phyloP scores from a whole-genome alignment of 2,797 vertebrate species.

The Gambusia yucatana region DNA sequence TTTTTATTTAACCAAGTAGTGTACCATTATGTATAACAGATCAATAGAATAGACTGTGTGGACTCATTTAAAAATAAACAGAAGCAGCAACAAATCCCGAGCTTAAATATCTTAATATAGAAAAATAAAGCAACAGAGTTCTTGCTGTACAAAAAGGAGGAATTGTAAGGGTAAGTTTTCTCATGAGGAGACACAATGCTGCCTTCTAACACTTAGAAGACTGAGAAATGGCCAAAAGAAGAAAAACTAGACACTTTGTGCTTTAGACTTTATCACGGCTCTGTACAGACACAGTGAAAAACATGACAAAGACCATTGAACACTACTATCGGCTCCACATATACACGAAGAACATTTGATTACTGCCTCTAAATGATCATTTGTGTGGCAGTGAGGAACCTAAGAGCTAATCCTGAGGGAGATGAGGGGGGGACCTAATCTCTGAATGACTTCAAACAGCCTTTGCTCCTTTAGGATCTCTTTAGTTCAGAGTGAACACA shows the following conservation, averaged over 20 bases:
- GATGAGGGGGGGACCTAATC: background rate
- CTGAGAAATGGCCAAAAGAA: background rate
- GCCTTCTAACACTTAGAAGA: background rate
- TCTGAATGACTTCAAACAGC: conserved; percentile 20
- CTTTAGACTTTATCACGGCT: background rate
- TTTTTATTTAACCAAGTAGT: background rate
- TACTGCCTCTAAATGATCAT: background rate
- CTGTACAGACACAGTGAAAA: conserved; percentile 13
- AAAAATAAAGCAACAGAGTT: background rate
- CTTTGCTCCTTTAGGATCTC: conserved; percentile 40
- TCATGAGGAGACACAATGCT: background rate
- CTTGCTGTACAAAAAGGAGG: background rate
- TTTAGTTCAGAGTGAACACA: conserved; percentile 53
- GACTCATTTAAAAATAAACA: background rate
- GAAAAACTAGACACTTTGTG: background rate
- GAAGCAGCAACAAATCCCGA: background rate
- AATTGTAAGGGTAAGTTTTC: background rate
- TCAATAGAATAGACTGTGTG: background rate
- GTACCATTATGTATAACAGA: background rate
- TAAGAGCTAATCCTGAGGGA: background rate
- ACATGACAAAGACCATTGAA: conserved; percentile 10
- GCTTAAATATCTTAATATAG: background rate
- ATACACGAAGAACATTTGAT: background rate
- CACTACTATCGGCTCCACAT: background rate
- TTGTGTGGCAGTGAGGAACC: background rate